Base-by-base conservation (phyloP, 2,888 invertebrate species). In the Melitaea athalia region DNA sequence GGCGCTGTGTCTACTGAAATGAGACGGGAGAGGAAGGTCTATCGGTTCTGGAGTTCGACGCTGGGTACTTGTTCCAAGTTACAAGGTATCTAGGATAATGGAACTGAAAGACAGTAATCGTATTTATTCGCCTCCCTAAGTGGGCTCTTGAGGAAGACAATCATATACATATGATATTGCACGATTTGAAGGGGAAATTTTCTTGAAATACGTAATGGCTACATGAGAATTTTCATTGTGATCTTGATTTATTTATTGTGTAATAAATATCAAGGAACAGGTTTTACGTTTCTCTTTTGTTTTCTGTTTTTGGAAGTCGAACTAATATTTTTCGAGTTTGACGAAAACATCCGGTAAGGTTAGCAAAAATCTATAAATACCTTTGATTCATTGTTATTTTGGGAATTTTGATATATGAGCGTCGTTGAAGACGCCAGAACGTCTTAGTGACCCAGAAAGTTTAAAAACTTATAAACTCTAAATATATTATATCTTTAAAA, bases 91-190 rank as follows among this genome's bases (percentile, higher is more conserved):
- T 74, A 71, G 71, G 74, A 74, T 74, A 74, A 74, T 74, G 72
- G 72, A 71, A 68, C 67, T 68, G 68, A 69, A 72, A 72, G 70
- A 64, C 71, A 69, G 68, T 74, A 74, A 74, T 74, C 71, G 68
- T 72, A 72, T 74, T 74, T 74, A 74, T 74, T 74, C 57, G 57
- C 57, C 67, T 47, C 72, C 71, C 74, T 71, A 63, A 68, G 67
- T 61, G 69, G 68, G 60, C 65, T 65, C 53, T 65, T 60, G 65
- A 52, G 65, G 65, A n/a, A 31, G 24, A 31, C 33, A 55, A 55
- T 55, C 38, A 57, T 42, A 57, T 57, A 42, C 15, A 57, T 57
- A 57, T 57, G 57, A 57, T 57, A 42, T 42, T 15, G 42, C 42
- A 42, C 14, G 17, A 11, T 55, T 57, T 15, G 57, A 42, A n/a